Conservation (phyloP, 2,113 vertebrate genomes). For the Stegostoma tigrinum region DNA sequence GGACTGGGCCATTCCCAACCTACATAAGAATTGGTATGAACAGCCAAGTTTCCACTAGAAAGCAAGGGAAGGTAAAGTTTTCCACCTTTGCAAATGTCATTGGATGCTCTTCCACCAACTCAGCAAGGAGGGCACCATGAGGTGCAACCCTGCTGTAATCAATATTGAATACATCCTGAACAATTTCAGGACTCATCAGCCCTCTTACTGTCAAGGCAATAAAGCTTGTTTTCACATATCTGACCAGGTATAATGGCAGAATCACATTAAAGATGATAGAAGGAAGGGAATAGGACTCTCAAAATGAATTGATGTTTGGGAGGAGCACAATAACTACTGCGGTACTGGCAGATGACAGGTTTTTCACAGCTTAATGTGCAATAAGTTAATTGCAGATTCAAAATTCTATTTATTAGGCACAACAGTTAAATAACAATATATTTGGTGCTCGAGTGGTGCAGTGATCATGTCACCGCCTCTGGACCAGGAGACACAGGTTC, state of each 20-base stretch:
- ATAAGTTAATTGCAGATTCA: not conserved
- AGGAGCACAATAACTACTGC: not conserved
- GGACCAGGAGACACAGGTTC: too few relatives aligned
- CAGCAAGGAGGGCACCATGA: not conserved
- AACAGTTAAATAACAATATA: too few relatives aligned
- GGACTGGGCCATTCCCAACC: not conserved
- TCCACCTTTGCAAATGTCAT: not conserved
- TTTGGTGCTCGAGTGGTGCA: too few relatives aligned
- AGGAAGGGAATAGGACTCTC: not conserved
- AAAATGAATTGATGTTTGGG: not conserved
- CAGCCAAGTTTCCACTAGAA: not conserved
- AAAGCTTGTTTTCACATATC: not conserved
- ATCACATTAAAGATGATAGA: not conserved
- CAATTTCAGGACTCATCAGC: not conserved
- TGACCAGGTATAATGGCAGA: not conserved
- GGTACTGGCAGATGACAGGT: not conserved
- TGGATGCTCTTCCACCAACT: not conserved
- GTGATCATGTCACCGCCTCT: too few relatives aligned
- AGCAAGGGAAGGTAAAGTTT: not conserved
- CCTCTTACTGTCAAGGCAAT: not conserved
- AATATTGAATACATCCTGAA: not conserved
- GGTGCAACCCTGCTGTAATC: not conserved
- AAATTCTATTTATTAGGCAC: not conserved
- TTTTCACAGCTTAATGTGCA: not conserved
- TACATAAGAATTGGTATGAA: not conserved